Percentiles rank a stretch among this genome's conserved stretches.
Conservation (phyloP, 1,140 invertebrate genomes). For the Trichonephila clavata region DNA sequence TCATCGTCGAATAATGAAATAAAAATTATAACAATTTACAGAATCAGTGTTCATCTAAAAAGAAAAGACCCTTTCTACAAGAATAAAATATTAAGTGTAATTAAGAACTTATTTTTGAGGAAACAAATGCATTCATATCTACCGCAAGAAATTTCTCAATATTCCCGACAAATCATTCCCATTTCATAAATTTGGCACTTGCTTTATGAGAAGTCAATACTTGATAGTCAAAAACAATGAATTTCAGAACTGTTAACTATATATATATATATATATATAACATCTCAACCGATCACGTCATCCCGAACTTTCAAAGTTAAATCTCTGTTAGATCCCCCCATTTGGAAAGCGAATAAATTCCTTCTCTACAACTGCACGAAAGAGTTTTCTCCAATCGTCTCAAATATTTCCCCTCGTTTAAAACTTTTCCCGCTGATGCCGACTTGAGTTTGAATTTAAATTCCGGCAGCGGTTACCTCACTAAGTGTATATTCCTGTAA, state of each 20-base stretch:
- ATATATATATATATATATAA: too few relatives aligned
- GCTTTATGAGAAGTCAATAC: not conserved
- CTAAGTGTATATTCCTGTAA: slow-evolving; percentile 51
- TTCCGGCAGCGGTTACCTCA: slow-evolving; percentile 8
- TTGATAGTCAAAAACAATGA: not conserved
- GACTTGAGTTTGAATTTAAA: slow-evolving; percentile 33
- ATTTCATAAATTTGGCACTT: too few relatives aligned
- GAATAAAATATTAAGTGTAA: too few relatives aligned
- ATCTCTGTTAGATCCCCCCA: not conserved
- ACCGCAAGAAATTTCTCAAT: too few relatives aligned
- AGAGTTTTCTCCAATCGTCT: slow-evolving; percentile 7
- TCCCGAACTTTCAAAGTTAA: not conserved
- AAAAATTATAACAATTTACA: too few relatives aligned
- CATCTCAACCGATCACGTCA: not conserved
- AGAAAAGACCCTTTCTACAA: too few relatives aligned
- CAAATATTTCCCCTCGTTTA: slow-evolving; percentile 29
- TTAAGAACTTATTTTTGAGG: too few relatives aligned
- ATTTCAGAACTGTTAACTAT: not conserved
- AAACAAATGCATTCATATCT: too few relatives aligned
- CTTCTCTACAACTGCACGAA: not conserved
- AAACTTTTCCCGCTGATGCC: slow-evolving; percentile 12
- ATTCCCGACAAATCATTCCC: too few relatives aligned
- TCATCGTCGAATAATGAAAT: too few relatives aligned
- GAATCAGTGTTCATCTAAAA: too few relatives aligned
- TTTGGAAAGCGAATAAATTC: not conserved